Evolutionary conservation across 1,140 invertebrate species (phyloP), one percentile per base, ranked within the genome.

Genomic region (Ips typographus): DNA sequence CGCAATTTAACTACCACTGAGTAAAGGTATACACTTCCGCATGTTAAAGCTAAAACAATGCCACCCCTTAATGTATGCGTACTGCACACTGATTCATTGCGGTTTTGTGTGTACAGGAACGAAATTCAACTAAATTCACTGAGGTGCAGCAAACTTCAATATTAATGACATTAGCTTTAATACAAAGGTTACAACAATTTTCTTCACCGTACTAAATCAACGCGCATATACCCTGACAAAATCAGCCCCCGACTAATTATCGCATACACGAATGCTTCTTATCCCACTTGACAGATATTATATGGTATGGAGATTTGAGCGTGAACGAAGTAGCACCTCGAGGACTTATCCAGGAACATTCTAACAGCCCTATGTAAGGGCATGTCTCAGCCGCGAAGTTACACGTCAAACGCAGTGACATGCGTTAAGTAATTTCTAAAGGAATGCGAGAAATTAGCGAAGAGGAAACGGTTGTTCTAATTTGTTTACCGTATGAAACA

Each of bases 221-320:
- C 22, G 22, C 22, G 22, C 22, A 22, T 65, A 40, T 59, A n/a
- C 49, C 56, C 65, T 56, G 65, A 59, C 57, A 68, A 44, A 68
- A 68, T 68, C 74, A 77, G 71, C 76, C 75, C 72, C 74, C 71
- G 73, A 78, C 77, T 78, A 78, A 78, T 78, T 78, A 78, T 78
- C 76, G 76, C 76, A 78, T 78, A 78, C 77, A 76, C 69, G 76
- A 78, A 75, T 77, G 77, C 76, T 77, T 72, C 77, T 78, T 77
- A 78, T 77, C 77, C 77, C 76, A 76, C 71, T 77, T 78, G 77
- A 78, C 77, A 78, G 76, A 77, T 77, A 77, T 78, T 78, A 77
- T 77, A 72, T 70, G n/a, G 47, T 40, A 52, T 65, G 59, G 56
- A 37, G 61, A 49, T 60, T 49, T 64, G 73, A 74, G 70, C 72